phyloP scores from a whole-genome alignment of 2,888 invertebrate species.

The Phortica okadai region DNA sequence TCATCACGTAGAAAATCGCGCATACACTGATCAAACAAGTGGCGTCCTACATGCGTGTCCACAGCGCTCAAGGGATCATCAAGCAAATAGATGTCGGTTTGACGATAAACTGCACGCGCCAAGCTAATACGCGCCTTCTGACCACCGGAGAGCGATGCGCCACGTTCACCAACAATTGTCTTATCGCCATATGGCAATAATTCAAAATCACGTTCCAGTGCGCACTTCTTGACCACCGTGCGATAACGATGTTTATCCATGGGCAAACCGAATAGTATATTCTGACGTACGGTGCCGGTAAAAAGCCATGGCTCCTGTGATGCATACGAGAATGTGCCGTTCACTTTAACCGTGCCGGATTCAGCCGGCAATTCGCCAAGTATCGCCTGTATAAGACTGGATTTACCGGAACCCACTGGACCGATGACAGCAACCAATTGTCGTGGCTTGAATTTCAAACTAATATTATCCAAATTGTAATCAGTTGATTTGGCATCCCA shows the following conservation, averaged over 20 bases:
- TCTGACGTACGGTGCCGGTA: constrained; percentile 81
- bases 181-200: constrained; percentile 80
- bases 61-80: constrained; percentile 96
- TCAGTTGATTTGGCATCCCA: constrained; percentile 81
- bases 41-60: constrained; percentile 92
- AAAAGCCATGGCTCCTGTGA: constrained; percentile 93
- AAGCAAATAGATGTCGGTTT: constrained; percentile 90
- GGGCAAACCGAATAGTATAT: constrained; percentile 80
- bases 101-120: constrained; percentile 90
- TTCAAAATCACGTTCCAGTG: constrained; percentile 79
- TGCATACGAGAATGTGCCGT: constrained; percentile 83
- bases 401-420: constrained; percentile 84
- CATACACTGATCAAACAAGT: constrained; percentile 85
- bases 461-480: constrained; percentile 82
- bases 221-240: constrained; percentile 77
- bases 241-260: constrained; percentile 81
- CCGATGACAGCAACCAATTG: constrained; percentile 84
- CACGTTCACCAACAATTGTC: constrained; percentile 87
- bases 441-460: constrained; percentile 81
- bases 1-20: constrained; percentile 79
- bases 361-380: constrained; percentile 78
- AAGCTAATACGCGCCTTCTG: constrained; percentile 93
- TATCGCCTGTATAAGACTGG: constrained; percentile 78
- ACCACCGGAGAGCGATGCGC: constrained; percentile 89
- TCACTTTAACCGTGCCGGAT: constrained; percentile 79